Evolutionary conservation across 2,113 vertebrate genomes (phyloP).

Genomic region (Anoplopoma fimbria): DNA sequence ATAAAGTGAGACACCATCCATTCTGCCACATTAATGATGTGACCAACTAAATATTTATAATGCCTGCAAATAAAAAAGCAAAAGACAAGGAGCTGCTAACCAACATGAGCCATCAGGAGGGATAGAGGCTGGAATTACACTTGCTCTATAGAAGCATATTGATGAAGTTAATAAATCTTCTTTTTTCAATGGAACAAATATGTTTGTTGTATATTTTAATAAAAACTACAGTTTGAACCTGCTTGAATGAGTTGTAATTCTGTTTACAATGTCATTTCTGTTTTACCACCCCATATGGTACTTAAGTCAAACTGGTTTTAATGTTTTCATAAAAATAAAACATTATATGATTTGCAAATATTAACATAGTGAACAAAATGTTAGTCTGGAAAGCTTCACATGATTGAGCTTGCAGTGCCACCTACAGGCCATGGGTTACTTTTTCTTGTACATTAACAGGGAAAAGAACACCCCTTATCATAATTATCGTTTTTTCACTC

Average conservation of each 20-base stretch:
- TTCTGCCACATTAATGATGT: not conserved
- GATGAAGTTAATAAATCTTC: too few relatives aligned
- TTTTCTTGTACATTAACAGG: not conserved
- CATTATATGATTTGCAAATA: not conserved
- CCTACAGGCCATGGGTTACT: not conserved
- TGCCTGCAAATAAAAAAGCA: not conserved
- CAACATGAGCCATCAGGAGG: not conserved
- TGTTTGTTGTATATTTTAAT: not conserved
- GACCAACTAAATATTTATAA: not conserved
- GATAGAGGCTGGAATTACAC: not conserved
- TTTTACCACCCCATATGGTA: not conserved
- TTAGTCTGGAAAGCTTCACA: not conserved
- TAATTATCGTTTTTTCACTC: not conserved
- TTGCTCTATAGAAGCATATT: not conserved
- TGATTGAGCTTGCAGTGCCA: not conserved
- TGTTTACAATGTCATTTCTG: not conserved
- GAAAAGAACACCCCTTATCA: not conserved
- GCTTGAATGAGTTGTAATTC: not conserved
- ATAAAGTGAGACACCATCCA: not conserved
- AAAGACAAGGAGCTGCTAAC: not conserved
- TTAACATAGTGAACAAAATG: not conserved
- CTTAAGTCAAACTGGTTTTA: not conserved
- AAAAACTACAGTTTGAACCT: not conserved
- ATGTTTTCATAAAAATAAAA: not conserved
- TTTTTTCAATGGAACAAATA: not conserved